Percentiles rank a stretch among this genome's conserved stretches.
phyloP scores from a whole-genome alignment of 2,113 vertebrate genomes.

The Corythoichthys intestinalis region DNA sequence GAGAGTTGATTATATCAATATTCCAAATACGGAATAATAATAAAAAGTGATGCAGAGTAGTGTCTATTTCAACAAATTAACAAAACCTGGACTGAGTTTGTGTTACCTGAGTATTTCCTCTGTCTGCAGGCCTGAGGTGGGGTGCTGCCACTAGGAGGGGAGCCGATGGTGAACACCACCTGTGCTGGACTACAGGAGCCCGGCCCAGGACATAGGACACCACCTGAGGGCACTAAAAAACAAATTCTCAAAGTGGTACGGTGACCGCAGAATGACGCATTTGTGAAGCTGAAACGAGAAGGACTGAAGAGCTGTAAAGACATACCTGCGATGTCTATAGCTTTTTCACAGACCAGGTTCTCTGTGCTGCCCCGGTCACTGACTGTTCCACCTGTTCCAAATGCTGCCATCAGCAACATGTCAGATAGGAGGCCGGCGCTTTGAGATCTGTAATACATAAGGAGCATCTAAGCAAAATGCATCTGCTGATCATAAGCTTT shows the following conservation, averaged over 20 bases:
- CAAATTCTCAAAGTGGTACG: not conserved
- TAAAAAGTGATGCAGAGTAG: too few species aligned
- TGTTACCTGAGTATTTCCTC: conserved; percentile 87
- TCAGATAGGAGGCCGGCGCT: conserved; percentile 91
- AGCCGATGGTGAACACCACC: conserved; percentile 93
- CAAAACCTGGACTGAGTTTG: not conserved
- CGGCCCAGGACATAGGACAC: conserved; percentile 72
- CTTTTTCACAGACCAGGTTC: conserved; percentile 84
- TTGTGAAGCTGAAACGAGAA: not conserved
- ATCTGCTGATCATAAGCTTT: too few species aligned
- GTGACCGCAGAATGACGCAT: not conserved
- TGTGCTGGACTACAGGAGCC: conserved; percentile 82
- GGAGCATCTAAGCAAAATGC: not conserved
- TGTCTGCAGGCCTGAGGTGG: conserved; percentile 81
- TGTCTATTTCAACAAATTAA: not conserved
- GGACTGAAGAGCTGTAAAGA: not conserved
- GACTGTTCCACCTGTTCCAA: conserved; percentile 81
- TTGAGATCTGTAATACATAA: conserved; percentile 76
- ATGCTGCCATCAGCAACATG: conserved; percentile 90
- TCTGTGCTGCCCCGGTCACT: conserved; percentile 81
- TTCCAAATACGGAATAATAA: too few species aligned
- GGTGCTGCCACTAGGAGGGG: conserved; percentile 87
- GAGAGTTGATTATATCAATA: not conserved
- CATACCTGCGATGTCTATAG: conserved; percentile 85
- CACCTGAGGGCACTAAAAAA: conserved; percentile 75